Base-by-base conservation (phyloP, 2,113 vertebrate genomes). In the Apodemus speciosus region DNA sequence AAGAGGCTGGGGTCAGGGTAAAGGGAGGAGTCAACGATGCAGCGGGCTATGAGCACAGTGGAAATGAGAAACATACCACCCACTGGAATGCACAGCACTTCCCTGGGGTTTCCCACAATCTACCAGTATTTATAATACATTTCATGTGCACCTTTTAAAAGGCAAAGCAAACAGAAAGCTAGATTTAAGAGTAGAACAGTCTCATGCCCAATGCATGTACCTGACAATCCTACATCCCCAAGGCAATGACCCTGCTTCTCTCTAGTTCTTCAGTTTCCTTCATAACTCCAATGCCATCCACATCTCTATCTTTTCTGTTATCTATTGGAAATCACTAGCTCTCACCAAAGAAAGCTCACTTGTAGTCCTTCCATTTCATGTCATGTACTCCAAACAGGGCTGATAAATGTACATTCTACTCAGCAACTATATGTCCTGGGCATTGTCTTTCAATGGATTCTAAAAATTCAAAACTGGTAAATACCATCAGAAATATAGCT, bases 381-480 rank as follows among this genome's bases (percentile, higher is more conserved):
- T 35, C 27, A 46, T 25, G 46, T 16, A 49, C 69, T 60, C 46
- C 62, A 95, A 90, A 93, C 3, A 58, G 4, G 23, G 21, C 38
- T 16, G 7, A 85, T 71, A 90, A 81, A 75, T 81, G 72, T 88
- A 76, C 25, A 80, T 80, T 92, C 43, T 75, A 38, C 51, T 79
- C 40, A 30, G n/a, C 64, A 56, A 90, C 66, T 79, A 2, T 77
- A 40, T 72, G 89, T 77, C 40, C 66, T 68, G 32, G 51, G 72
- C 32, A 91, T 92, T 80, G 40, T 46, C 49, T 90, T 90, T 53
- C 87, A 53, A 62, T 69, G 51, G n/a, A 90, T 30, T 88, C 87
- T 84, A 30, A 95, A 90, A 90, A 66, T 30, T 75, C 38, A 85
- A 85, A 85, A 85, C 56, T 68, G 80, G 9, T 49, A 60, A 72